Evolutionary conservation across 1,140 invertebrate species (phyloP).

Genomic region (Aphelenchoides besseyi): DNA sequence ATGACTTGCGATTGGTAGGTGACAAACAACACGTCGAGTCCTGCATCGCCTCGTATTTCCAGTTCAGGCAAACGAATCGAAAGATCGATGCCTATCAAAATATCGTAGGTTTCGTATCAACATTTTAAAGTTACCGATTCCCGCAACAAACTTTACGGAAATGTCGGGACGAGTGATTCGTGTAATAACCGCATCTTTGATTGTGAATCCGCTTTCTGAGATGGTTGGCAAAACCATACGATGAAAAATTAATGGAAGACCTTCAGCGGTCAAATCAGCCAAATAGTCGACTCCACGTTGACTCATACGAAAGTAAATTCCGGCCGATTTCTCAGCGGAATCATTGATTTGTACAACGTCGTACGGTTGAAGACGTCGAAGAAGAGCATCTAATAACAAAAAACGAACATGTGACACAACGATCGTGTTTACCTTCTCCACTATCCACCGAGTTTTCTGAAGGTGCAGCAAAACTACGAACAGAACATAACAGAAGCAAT

Average conservation of each 20-base stretch:
- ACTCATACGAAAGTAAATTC: conserved; percentile 45
- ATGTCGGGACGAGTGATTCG: conserved; percentile 37
- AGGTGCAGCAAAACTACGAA: too few species aligned
- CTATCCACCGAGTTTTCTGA: too few species aligned
- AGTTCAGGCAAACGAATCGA: conserved; percentile 41
- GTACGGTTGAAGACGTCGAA: conserved; percentile 18
- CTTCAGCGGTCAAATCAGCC: conserved; percentile 41
- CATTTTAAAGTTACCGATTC: too few species aligned
- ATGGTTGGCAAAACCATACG: conserved; percentile 51
- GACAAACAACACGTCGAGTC: conserved; percentile 43
- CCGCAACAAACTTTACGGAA: conserved; percentile 37
- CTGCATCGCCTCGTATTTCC: conserved; percentile 33
- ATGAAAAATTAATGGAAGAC: conserved; percentile 41
- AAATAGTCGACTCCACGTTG: conserved; percentile 43
- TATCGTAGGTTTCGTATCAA: not conserved
- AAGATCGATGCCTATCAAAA: conserved; percentile 37
- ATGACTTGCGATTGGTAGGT: conserved; percentile 40
- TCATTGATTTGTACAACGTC: conserved; percentile 41
- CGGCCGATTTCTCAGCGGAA: conserved; percentile 44
- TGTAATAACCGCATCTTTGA: conserved; percentile 47
- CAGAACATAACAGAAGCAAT: too few species aligned
- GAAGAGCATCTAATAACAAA: too few species aligned
- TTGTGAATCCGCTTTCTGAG: conserved; percentile 34
- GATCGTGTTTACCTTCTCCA: too few species aligned
- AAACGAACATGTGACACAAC: too few species aligned